Evolutionary conservation across 2,797 vertebrate genomes (phyloP).

Genomic region (Xerus rutilus): DNA sequence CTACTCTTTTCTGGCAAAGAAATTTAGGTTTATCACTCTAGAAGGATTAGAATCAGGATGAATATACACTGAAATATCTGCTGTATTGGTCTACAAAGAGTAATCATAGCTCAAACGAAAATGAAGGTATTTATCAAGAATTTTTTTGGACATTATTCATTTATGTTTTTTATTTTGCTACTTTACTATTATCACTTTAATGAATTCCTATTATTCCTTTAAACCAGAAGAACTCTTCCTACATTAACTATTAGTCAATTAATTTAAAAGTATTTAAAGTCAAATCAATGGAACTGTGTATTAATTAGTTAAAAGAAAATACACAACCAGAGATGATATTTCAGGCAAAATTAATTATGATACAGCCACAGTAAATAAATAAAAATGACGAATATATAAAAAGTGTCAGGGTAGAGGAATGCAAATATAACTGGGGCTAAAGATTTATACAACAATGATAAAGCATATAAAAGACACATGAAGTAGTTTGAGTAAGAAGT

Average conservation of each 20-base stretch:
- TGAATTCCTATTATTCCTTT: background rate
- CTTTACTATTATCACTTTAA: background rate
- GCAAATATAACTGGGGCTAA: background rate
- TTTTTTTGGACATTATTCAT: background rate
- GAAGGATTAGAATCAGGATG: background rate
- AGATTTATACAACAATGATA: background rate
- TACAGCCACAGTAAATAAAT: background rate
- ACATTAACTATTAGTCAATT: background rate
- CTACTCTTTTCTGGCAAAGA: background rate
- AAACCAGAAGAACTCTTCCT: background rate
- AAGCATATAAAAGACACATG: background rate
- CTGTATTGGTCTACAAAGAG: background rate
- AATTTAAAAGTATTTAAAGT: background rate
- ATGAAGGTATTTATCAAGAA: background rate
- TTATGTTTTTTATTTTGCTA: background rate
- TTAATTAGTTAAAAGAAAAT: background rate
- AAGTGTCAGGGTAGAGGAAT: background rate
- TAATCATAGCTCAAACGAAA: background rate
- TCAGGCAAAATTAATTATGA: background rate
- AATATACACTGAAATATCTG: fast-evolving
- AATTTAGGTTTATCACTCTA: background rate
- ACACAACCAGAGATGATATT: background rate
- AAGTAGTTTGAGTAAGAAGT: background rate
- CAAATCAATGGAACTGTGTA: background rate
- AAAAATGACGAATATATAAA: background rate